These are phyloP conservation scores for Rhea americana DNA, from an alignment of 2,113 vertebrate genomes.

Conservation along the genomic window DNA sequence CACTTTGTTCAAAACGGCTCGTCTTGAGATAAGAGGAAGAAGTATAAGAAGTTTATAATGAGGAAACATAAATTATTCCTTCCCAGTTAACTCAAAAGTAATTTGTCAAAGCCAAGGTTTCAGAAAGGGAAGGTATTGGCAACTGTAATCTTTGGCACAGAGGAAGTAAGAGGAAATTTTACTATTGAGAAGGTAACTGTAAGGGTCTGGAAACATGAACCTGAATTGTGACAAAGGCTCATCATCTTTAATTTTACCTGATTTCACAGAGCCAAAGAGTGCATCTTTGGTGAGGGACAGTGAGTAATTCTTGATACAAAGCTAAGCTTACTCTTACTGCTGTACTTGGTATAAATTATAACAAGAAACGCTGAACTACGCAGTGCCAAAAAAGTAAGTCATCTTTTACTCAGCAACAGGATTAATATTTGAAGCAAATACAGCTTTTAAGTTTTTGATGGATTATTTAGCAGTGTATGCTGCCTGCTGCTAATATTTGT, in stretches of 20 bases:
- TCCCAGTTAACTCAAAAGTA: background rate
- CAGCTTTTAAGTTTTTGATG: conserved; percentile 1
- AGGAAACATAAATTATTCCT: background rate
- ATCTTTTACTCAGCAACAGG: background rate
- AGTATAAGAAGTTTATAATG: background rate
- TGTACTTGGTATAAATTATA: background rate
- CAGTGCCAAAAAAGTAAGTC: background rate
- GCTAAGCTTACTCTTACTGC: background rate
- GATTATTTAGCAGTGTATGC: background rate
- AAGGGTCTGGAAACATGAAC: background rate
- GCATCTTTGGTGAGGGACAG: background rate
- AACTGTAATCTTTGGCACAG: background rate
- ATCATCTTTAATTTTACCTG: background rate
- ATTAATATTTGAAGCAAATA: background rate
- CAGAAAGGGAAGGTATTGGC: background rate
- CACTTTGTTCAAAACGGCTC: background rate
- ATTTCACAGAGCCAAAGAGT: background rate
- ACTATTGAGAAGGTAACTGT: background rate
- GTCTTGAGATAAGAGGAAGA: background rate
- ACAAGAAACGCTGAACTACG: background rate
- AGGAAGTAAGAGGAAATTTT: background rate
- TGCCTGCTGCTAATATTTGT: background rate
- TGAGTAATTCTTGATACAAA: background rate
- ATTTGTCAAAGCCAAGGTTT: background rate
- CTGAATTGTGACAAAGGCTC: background rate